These are phyloP conservation scores for Pristionchus exspectatus DNA, from an alignment of 2,888 invertebrate genomes.

Conservation along the genomic window DNA sequence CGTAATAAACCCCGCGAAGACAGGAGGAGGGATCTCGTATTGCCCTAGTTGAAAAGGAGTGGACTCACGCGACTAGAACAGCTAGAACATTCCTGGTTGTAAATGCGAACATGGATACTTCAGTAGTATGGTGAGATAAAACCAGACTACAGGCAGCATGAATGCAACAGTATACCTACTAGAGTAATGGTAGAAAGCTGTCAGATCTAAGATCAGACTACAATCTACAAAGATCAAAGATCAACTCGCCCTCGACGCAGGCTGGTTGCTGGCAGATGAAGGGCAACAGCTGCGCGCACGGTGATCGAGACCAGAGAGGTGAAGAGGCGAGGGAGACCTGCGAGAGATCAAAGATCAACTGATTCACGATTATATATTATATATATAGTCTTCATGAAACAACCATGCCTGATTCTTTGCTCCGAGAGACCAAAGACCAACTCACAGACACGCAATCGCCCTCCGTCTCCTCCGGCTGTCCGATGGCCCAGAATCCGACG, in stretches of 20 bases:
- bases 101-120: neutral
- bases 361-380: too few species aligned
- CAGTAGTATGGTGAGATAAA: too few species aligned
- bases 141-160: too few species aligned
- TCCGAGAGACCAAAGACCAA: neutral
- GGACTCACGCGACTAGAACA: neutral
- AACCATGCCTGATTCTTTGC: too few species aligned
- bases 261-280: constrained; percentile 94
- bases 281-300: constrained; percentile 93
- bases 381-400: too few species aligned
- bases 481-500: constrained; percentile 90
- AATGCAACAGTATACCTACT: neutral
- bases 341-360: constrained; percentile 34
- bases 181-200: neutral
- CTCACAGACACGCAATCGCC: constrained; percentile 52
- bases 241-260: constrained; percentile 85
- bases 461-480: constrained; percentile 87
- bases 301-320: constrained; percentile 90
- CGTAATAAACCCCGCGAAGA: constrained; percentile 20
- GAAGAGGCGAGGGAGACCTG: constrained; percentile 50
- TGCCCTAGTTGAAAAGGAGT: constrained; percentile 17
- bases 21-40: neutral
- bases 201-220: neutral
- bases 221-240: constrained; percentile 2
- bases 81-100: neutral